Evolutionary conservation across 2,113 vertebrate genomes (phyloP).

Genomic region (Lophius piscatorius): DNA sequence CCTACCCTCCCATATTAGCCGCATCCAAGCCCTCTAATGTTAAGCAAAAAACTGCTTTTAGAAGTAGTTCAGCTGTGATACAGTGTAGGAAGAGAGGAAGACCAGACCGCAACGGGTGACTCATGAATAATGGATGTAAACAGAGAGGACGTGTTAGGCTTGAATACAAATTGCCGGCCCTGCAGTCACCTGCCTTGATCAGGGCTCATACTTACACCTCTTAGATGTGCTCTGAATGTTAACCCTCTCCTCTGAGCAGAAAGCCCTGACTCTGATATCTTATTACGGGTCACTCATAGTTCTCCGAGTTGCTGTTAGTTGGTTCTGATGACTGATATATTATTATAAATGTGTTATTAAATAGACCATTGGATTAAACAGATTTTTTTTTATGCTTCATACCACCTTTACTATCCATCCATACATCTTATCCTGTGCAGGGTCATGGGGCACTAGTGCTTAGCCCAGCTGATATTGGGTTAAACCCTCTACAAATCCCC

Average conservation of each 20-base stretch:
- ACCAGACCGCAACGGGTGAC: constrained; percentile 34
- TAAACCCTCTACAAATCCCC: too few relatives aligned
- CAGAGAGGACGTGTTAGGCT: constrained; percentile 57
- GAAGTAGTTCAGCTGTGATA: constrained; percentile 44
- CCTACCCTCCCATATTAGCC: constrained; percentile 19
- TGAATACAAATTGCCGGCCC: constrained; percentile 71
- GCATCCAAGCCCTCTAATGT: constrained; percentile 50
- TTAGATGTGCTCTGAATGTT: constrained; percentile 58
- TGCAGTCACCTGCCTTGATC: constrained; percentile 66
- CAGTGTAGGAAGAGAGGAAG: constrained; percentile 38
- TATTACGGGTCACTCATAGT: constrained; percentile 24
- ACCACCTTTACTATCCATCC: too few relatives aligned
- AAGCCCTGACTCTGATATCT: constrained; percentile 39
- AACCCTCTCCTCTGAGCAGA: constrained; percentile 36
- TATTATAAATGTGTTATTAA: too few relatives aligned
- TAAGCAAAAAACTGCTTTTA: constrained; percentile 51
- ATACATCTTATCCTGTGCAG: too few relatives aligned
- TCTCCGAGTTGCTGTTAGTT: constrained; percentile 5
- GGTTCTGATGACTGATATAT: too few relatives aligned
- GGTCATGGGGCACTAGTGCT: too few relatives aligned
- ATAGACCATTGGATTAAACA: too few relatives aligned
- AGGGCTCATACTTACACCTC: constrained; percentile 54
- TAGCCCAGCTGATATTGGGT: too few relatives aligned
- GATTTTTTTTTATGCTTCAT: too few relatives aligned
- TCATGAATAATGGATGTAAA: constrained; percentile 69